Base-by-base conservation (phyloP, 2,888 invertebrate species). In the Eudemis profundana region DNA sequence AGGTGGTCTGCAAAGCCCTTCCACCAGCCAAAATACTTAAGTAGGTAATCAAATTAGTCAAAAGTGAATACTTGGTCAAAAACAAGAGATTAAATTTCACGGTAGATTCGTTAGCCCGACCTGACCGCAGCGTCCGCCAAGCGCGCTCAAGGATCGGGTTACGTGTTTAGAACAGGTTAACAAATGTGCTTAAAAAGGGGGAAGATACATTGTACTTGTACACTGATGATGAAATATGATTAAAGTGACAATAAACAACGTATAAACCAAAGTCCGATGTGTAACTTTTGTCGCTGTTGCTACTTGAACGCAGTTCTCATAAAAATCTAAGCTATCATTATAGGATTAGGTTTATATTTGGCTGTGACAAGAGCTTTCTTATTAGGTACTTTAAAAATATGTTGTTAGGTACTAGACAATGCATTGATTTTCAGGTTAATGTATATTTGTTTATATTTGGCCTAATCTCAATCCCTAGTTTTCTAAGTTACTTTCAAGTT, bases 51-150 rank as follows among this genome's bases (percentile, higher is more conserved):
- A 27, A 40, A 23, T n/a, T 5, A 10, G 27, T 14, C 60, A 27
- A 40, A 59, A 64, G 50, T 59, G 50, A 59, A 51, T 57, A 57
- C 2, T 46, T 33, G 15, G 33, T 44, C 27, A 42, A 44, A 56
- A 56, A 42, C 56, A 40, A 36, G n/a, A 5, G 62, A 60, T 65
- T 40, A 53, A 29, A 50, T 65, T 60, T 23, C 65, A 29, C 42
- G 46, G 42, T 53, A 53, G 65, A 65, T 60, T 60, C 65, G 62
- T 54, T 27, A 29, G 29, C 47, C 54, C 12, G 27, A 44, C 29
- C 19, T 40, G 42, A 64, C 64, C 64, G 64, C 64, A 64, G 46
- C 40, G 60, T 65, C 60, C 65, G 60, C 46, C 36, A 65, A 53
- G 65, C 65, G 44, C 65, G 40, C 51, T 21, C 65, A 65, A 65